Conservation (phyloP, 2,113 vertebrate species). For the Seriola rivoliana region DNA sequence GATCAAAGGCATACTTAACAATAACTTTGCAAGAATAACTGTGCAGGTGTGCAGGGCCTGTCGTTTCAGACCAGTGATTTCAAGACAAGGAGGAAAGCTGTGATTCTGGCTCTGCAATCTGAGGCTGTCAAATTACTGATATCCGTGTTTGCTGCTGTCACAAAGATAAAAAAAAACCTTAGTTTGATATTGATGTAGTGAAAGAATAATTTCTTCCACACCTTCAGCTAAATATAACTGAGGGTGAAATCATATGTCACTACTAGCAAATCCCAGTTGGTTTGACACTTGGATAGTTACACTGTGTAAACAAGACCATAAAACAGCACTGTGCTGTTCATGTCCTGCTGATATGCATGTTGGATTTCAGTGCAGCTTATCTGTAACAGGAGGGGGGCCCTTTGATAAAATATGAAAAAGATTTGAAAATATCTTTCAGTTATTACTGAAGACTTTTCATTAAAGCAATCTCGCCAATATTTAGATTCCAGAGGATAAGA, state of each 20-base stretch:
- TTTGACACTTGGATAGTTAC: constrained; percentile 6
- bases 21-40: too few relatives aligned
- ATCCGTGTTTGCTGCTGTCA: background rate
- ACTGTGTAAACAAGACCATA: constrained; percentile 38
- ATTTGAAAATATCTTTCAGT: background rate
- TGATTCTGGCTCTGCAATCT: background rate
- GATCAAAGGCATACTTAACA: too few relatives aligned
- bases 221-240: background rate
- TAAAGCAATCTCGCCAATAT: background rate
- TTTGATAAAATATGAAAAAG: background rate
- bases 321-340: constrained; percentile 23
- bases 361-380: constrained; percentile 8
- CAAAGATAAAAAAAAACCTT: background rate
- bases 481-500: constrained; percentile 10
- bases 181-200: background rate
- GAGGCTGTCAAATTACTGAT: background rate
- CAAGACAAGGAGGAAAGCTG: too few relatives aligned
- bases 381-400: background rate
- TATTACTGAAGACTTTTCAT: background rate
- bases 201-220: background rate
- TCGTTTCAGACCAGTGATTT: too few relatives aligned
- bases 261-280: background rate
- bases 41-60: too few relatives aligned
- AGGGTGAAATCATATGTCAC: background rate
- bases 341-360: constrained; percentile 4